phyloP scores from a whole-genome alignment of 2,113 vertebrate genomes.

The Cephalopholis sonnerati region DNA sequence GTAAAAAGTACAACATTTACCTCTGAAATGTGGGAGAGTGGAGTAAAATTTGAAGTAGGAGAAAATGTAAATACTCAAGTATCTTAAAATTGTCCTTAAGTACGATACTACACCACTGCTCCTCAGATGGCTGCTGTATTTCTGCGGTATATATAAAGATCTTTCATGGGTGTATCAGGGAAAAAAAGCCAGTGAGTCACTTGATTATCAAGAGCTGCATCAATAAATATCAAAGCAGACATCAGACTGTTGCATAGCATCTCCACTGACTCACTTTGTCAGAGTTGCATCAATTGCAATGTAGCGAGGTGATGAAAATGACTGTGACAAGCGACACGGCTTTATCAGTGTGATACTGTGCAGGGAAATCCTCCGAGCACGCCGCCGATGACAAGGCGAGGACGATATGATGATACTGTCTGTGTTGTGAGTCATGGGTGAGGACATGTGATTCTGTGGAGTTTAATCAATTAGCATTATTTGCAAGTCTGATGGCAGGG shows the following conservation, averaged over 20 bases:
- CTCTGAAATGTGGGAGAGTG: no score
- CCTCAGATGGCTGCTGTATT: not conserved
- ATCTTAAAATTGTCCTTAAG: no score
- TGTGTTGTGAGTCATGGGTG: constrained; percentile 27
- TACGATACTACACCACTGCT: no score
- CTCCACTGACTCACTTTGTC: not conserved
- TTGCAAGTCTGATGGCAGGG: constrained; percentile 47
- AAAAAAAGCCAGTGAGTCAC: not conserved
- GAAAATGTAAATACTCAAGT: no score
- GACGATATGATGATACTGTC: not conserved
- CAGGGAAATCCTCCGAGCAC: constrained; percentile 22
- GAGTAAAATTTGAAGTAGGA: no score
- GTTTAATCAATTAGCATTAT: constrained; percentile 67
- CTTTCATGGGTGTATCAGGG: not conserved
- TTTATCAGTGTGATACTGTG: constrained; percentile 7
- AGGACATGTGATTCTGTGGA: constrained; percentile 45
- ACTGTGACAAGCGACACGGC: not conserved
- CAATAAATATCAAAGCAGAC: not conserved
- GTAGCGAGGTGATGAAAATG: not conserved
- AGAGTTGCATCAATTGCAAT: not conserved
- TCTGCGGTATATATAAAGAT: not conserved
- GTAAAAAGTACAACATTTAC: no score
- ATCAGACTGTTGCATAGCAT: not conserved
- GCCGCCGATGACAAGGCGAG: not conserved
- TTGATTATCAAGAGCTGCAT: constrained; percentile 5